These are phyloP conservation scores for Megaceryle alcyon DNA, from an alignment of 2,797 vertebrate genomes.

Conservation along the genomic window DNA sequence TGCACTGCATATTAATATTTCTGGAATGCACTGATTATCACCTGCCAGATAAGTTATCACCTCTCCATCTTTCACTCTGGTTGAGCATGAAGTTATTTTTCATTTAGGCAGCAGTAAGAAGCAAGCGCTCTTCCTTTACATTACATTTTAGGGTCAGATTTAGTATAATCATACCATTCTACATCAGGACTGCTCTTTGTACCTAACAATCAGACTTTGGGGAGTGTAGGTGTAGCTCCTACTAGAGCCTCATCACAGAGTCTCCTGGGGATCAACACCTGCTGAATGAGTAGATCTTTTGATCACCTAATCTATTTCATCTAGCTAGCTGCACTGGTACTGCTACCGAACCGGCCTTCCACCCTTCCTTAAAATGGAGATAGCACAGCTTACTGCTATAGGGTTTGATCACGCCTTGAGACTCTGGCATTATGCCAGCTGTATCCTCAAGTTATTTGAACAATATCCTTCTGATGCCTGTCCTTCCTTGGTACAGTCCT, in stretches of 20 bases:
- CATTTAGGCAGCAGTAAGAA: neutral
- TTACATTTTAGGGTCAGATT: neutral
- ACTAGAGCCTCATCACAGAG: neutral
- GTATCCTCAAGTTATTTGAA: neutral
- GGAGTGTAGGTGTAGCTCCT: neutral
- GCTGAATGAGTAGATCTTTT: neutral
- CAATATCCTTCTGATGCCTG: constrained; percentile 6
- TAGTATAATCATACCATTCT: neutral
- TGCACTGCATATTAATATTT: constrained; percentile 7
- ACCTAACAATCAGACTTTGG: neutral
- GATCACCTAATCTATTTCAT: neutral
- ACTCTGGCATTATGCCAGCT: neutral
- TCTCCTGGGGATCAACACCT: neutral
- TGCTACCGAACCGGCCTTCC: neutral
- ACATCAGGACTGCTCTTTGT: neutral
- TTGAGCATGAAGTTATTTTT: neutral
- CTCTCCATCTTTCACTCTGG: neutral
- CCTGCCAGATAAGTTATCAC: constrained; percentile 13
- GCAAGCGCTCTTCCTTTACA: neutral
- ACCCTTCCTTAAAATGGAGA: neutral
- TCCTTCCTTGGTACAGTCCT: constrained; percentile 33
- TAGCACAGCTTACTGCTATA: neutral
- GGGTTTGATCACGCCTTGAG: neutral
- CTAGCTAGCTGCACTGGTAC: neutral
- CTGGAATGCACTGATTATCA: constrained; percentile 50